Percentiles rank a stretch among this genome's conserved stretches.
These are phyloP conservation scores for Dryas iulia DNA, from an alignment of 1,140 invertebrate genomes.

Conservation along the genomic window DNA sequence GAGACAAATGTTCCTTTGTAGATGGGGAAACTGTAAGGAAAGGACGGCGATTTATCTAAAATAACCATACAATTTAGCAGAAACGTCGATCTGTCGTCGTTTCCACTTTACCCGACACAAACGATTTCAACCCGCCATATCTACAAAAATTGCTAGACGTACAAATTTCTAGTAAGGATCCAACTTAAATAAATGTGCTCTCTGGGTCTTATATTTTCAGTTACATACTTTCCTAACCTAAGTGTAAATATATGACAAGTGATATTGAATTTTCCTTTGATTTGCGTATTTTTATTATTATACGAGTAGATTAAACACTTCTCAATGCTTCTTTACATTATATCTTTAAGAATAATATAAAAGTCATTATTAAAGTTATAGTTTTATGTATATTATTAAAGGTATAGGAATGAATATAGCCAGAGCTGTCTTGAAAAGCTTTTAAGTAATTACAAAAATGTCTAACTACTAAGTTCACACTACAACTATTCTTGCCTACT, in stretches of 20 bases:
- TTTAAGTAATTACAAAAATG: background rate
- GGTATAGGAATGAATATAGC: too few species aligned
- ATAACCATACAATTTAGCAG: slow-evolving; percentile 76
- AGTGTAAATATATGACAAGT: background rate
- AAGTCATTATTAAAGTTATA: too few species aligned
- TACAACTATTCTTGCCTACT: too few species aligned
- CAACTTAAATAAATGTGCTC: slow-evolving; percentile 9
- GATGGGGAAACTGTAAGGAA: slow-evolving; percentile 68
- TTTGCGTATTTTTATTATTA: background rate
- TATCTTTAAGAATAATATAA: too few species aligned
- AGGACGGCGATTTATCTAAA: slow-evolving; percentile 75
- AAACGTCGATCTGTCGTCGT: slow-evolving; percentile 71
- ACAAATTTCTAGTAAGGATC: slow-evolving; percentile 47
- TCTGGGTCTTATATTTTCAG: background rate
- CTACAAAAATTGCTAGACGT: slow-evolving; percentile 68
- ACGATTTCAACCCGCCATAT: slow-evolving; percentile 71
- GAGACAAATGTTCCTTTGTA: slow-evolving; percentile 74
- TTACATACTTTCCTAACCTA: background rate
- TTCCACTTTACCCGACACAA: slow-evolving; percentile 73
- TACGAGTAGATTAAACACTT: too few species aligned
- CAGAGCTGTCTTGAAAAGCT: too few species aligned
- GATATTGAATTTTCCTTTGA: background rate
- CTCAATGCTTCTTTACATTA: too few species aligned
- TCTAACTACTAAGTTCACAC: too few species aligned
- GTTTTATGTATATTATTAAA: too few species aligned